Evolutionary conservation across 37 sponge, comb jelly and placozoan genomes (phyloP).

Genomic region (Haliclona indistincta): DNA sequence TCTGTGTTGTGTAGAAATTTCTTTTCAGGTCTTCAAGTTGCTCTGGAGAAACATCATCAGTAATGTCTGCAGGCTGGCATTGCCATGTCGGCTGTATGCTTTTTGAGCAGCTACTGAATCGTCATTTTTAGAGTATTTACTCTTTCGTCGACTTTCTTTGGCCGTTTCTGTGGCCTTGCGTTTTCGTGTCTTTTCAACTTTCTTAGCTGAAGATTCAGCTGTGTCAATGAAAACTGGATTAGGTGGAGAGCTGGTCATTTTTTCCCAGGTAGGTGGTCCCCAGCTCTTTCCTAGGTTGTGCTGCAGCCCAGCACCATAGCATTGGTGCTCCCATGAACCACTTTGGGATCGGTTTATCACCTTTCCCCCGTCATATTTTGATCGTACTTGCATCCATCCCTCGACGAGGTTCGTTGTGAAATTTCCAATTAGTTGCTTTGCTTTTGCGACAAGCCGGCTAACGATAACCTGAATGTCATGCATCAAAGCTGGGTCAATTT

Average conservation of each 20-base stretch:
- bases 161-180: too few species aligned
- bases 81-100: too few species aligned
- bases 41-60: too few species aligned
- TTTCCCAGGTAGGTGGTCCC: background rate
- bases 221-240: too few species aligned
- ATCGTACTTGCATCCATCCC: constrained; percentile 26
- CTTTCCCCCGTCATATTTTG: constrained; percentile 40
- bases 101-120: too few species aligned
- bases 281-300: constrained; percentile 11
- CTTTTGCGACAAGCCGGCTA: constrained; percentile 4
- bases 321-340: constrained; percentile 23
- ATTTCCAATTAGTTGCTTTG: constrained; percentile 21
- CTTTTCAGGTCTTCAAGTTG: too few species aligned
- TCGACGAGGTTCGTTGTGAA: constrained; percentile 35
- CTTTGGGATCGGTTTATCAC: constrained; percentile 15
- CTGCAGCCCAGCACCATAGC: constrained; percentile 32
- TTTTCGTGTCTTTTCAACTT: too few species aligned
- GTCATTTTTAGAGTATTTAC: too few species aligned
- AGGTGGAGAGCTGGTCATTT: background rate
- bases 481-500: background rate
- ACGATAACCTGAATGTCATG: background rate
- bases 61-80: too few species aligned
- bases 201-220: too few species aligned
- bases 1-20: too few species aligned
- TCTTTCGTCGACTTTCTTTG: too few species aligned